Base-by-base conservation (phyloP, 2,888 invertebrate genomes). In the Caenorhabditis afra region DNA sequence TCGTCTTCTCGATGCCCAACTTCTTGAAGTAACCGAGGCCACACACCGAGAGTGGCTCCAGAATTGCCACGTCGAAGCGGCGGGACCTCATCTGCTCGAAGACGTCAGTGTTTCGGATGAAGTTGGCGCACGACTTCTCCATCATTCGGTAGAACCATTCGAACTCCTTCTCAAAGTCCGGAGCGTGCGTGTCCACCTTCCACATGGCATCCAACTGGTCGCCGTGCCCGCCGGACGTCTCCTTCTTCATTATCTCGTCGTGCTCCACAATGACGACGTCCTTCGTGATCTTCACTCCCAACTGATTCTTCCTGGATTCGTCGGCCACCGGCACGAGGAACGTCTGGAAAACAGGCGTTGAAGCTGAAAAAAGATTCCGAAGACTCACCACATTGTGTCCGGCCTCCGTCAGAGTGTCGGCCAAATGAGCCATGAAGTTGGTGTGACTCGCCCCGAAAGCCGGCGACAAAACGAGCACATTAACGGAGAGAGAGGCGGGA, bases 331-430 rank as follows among this genome's bases (percentile, higher is more conserved):
- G 66, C 1, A 75, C 52, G 16, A 76, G 64, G 41, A 77, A 64
- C 0, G 77, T 77, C 77, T 77, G 70, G n/a, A 68, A 53, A 41
- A 44, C 16, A 39, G 29, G 1, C 44, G 12, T 14, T 23, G 7
- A n/a, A 12, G 23, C n/a, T 45, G 23, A n/a, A n/a, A 47, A 18
- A n/a, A n/a, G n/a, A n/a, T n/a, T n/a, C n/a, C 22, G 16, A 18
- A 10, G 14, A 58, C 79, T 44, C 3, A 81, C 81, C 71, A 81
- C 81, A 71, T 78, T 70, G 41, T 81, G 74, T 12, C 78, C 78
- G 7, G 78, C 78, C 14, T 61, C 61, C 0, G 68, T 68, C 14
- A 81, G 55, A 3, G 78, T 70, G 53, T 81, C 81, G 1, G 81
- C 70, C 8, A 81, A 47, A 44, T 77, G 75, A 14, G 75, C 81